Conservation (phyloP, 2,888 invertebrate genomes). For the Horisme vitalbata region DNA sequence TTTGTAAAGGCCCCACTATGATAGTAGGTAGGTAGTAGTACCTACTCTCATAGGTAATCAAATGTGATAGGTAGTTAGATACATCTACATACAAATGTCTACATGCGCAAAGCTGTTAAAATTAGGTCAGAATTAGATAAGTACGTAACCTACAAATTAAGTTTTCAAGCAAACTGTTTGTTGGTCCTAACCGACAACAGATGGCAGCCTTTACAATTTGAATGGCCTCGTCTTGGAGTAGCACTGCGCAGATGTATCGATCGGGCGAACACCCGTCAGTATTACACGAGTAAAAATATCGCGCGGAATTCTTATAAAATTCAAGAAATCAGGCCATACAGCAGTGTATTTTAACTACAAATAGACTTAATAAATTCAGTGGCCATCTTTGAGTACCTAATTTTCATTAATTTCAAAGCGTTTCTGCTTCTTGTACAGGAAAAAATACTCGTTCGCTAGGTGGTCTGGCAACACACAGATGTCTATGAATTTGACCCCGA, state of each 20-base stretch:
- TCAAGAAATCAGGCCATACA: conserved; percentile 3
- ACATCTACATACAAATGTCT: not conserved
- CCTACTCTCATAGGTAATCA: too few relatives aligned
- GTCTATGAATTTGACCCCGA: conserved; percentile 83
- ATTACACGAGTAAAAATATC: conserved; percentile 61
- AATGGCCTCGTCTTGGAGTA: conserved; percentile 54
- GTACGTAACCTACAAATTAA: conserved; percentile 9
- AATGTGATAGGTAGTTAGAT: too few relatives aligned
- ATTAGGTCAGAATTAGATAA: conserved; percentile 17
- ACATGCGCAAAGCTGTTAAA: not conserved
- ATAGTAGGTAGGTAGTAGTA: too few relatives aligned
- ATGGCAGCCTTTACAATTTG: conserved; percentile 56
- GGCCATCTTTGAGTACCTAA: conserved; percentile 4
- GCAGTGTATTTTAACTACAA: not conserved
- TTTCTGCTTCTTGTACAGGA: conserved; percentile 3
- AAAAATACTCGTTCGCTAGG: conserved; percentile 22
- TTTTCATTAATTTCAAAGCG: conserved; percentile 10
- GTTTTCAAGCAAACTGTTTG: conserved; percentile 4
- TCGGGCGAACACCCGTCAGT: conserved; percentile 58
- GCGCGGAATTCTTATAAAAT: conserved; percentile 23
- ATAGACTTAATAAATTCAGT: conserved; percentile 16
- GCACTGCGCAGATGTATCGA: conserved; percentile 79
- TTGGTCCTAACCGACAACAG: conserved; percentile 41
- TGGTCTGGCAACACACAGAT: conserved; percentile 71
- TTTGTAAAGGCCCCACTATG: too few relatives aligned